phyloP scores from a whole-genome alignment of 2,888 invertebrate genomes.

The Rhamnusium bicolor region DNA sequence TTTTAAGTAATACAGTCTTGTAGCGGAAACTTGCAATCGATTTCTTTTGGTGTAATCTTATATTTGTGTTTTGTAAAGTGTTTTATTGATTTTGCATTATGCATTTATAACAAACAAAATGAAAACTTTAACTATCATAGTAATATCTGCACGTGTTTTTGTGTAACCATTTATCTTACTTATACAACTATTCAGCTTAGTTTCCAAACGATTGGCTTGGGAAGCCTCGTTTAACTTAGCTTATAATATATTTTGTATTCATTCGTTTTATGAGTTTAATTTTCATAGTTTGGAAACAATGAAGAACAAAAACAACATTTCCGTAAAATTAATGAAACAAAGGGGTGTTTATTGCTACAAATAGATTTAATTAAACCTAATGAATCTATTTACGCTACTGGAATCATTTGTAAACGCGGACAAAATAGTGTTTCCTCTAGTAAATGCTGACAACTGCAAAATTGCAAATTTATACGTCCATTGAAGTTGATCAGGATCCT shows the following conservation, averaged over 20 bases:
- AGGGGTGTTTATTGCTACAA: not conserved
- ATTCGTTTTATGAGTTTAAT: slow-evolving; percentile 19
- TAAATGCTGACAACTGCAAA: slow-evolving; percentile 1
- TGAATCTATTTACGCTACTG: not conserved
- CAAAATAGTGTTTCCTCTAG: not conserved
- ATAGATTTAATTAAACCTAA: slow-evolving; percentile 12
- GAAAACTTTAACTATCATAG: too few relatives aligned
- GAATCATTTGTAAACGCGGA: not conserved
- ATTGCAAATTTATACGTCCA: slow-evolving; percentile 6
- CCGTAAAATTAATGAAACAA: not conserved
- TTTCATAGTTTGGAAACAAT: slow-evolving; percentile 11
- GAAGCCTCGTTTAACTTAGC: slow-evolving; percentile 17
- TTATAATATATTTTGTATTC: slow-evolving; percentile 18
- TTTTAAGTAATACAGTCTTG: too few relatives aligned
- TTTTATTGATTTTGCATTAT: too few relatives aligned
- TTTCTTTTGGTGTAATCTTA: too few relatives aligned
- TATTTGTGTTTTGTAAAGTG: too few relatives aligned
- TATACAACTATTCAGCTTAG: slow-evolving; percentile 6
- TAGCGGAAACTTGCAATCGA: too few relatives aligned
- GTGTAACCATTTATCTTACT: slow-evolving; percentile 24
- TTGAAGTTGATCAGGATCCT: not conserved
- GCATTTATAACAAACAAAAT: too few relatives aligned
- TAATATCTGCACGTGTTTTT: slow-evolving; percentile 8
- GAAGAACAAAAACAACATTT: not conserved
- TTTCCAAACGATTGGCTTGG: slow-evolving; percentile 20